These are phyloP conservation scores for Pempheris klunzingeri DNA, from an alignment of 2,797 vertebrate species.

Conservation along the genomic window DNA sequence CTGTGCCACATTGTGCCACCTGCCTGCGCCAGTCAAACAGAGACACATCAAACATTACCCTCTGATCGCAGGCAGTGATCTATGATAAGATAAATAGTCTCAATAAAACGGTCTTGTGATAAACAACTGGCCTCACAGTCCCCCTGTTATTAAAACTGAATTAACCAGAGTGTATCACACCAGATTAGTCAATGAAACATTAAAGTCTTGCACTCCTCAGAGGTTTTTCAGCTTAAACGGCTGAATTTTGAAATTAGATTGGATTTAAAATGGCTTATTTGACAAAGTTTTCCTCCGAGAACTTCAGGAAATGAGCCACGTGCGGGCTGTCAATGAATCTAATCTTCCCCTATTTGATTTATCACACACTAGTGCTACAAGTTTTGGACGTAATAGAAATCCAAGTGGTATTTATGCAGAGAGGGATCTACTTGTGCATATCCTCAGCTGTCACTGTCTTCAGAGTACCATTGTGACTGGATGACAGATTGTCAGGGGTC, in stretches of 20 bases:
- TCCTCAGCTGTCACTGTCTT: constrained; percentile 82
- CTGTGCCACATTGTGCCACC: constrained; percentile 64
- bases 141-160: constrained; percentile 49
- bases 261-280: constrained; percentile 52
- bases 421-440: constrained; percentile 76
- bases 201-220: constrained; percentile 43
- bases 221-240: constrained; percentile 52
- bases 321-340: constrained; percentile 62
- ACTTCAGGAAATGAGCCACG: constrained; percentile 60
- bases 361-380: constrained; percentile 53
- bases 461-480: constrained; percentile 76
- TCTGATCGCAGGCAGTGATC: constrained; percentile 38
- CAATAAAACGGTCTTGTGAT: constrained; percentile 39
- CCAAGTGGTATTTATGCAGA: constrained; percentile 76
- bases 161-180: constrained; percentile 47
- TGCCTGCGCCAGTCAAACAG: constrained; percentile 71
- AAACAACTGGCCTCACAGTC: constrained; percentile 47
- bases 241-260: constrained; percentile 53
- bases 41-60: constrained; percentile 57
- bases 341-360: constrained; percentile 72
- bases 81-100: constrained; percentile 41
- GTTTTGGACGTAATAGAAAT: constrained; percentile 78
- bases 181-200: constrained; percentile 51
- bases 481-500: constrained; percentile 81
- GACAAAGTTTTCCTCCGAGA: constrained; percentile 61